A percentile compares a stretch with the other conserved stretches of the same genome.
Conservation (phyloP, 2,113 vertebrate species). For the Corythaixoides concolor region DNA sequence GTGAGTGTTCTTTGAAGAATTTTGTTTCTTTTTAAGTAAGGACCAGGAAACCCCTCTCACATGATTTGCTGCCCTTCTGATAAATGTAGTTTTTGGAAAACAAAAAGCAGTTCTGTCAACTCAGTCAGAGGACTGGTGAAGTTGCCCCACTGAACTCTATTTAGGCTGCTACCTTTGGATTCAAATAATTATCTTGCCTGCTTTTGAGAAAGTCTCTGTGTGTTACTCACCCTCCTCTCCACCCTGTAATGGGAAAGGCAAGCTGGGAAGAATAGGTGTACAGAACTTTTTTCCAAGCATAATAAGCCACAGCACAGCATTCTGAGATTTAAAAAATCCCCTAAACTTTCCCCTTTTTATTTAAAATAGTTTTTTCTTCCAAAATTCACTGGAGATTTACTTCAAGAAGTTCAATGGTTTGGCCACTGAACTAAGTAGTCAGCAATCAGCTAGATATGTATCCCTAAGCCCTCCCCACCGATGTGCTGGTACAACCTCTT, state of each 20-base stretch:
- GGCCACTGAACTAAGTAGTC: neutral
- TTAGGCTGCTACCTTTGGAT: neutral
- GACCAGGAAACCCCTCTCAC: neutral
- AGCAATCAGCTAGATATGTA: rapidly evolving
- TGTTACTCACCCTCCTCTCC: neutral
- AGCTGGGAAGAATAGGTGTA: neutral
- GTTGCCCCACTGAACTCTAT: neutral
- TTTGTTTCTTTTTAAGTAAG: neutral
- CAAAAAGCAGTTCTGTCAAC: neutral
- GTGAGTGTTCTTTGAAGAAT: neutral
- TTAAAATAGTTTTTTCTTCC: neutral
- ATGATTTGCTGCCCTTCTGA: neutral
- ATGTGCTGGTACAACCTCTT: neutral
- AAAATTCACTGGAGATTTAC: neutral
- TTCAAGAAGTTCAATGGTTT: neutral
- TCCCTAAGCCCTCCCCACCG: neutral
- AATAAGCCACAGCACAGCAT: neutral
- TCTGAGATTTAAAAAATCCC: neutral
- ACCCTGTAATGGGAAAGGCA: neutral
- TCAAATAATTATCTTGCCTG: neutral
- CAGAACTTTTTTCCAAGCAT: neutral
- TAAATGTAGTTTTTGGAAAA: neutral
- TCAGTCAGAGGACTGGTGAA: neutral
- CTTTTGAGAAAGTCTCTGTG: neutral
- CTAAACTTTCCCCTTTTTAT: neutral